phyloP scores from a whole-genome alignment of 2,888 invertebrate genomes.

The Napeogenes sylphis region DNA sequence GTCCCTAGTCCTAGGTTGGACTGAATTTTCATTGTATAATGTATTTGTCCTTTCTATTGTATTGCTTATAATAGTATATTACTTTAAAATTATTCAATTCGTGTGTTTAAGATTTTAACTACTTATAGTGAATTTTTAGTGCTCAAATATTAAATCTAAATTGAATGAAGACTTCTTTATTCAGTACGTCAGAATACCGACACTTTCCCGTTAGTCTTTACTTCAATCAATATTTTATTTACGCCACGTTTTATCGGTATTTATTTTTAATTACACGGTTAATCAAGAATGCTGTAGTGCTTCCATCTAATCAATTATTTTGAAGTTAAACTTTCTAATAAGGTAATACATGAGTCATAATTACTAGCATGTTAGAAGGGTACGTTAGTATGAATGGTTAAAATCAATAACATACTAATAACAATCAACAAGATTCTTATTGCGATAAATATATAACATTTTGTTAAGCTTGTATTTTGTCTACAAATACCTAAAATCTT shows the following conservation, averaged over 20 bases:
- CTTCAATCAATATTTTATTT: conserved; percentile 36
- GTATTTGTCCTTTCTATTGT: too few relatives aligned
- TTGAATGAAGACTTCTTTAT: too few relatives aligned
- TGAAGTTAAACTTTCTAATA: conserved; percentile 10
- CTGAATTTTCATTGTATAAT: too few relatives aligned
- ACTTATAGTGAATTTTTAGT: too few relatives aligned
- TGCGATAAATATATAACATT: background rate
- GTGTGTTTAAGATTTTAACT: too few relatives aligned
- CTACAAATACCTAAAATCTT: too few relatives aligned
- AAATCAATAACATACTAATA: conserved; percentile 14
- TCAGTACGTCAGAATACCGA: conserved; percentile 8
- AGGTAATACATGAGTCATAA: conserved; percentile 35
- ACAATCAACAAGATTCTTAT: conserved; percentile 2
- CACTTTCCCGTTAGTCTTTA: conserved; percentile 43
- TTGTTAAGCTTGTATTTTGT: background rate
- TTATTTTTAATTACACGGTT: conserved; percentile 29
- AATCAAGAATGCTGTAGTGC: conserved; percentile 37
- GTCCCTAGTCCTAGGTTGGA: too few relatives aligned
- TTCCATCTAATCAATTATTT: background rate
- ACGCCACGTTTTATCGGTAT: conserved; percentile 59
- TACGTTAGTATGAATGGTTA: conserved; percentile 11
- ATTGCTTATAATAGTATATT: too few relatives aligned
- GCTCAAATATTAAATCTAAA: too few relatives aligned
- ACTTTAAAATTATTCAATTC: too few relatives aligned
- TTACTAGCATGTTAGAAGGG: conserved; percentile 20